Conservation (phyloP, 1,140 invertebrate species). For the Trichonephila inaurata region DNA sequence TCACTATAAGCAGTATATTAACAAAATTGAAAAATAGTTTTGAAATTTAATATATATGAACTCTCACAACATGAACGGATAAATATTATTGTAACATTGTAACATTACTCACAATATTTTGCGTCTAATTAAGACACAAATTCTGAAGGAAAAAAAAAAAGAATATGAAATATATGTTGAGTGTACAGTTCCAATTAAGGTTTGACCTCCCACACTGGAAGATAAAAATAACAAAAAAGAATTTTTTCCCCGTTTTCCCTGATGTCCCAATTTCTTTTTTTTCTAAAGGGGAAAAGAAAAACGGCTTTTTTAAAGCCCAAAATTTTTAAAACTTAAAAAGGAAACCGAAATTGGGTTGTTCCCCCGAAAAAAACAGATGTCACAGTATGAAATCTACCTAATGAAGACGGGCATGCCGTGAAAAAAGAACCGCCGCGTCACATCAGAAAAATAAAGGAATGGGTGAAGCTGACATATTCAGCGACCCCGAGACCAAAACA, state of each 20-base stretch:
- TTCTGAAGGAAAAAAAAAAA: too few relatives aligned
- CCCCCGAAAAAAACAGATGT: slow-evolving; percentile 29
- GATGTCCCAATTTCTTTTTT: slow-evolving; percentile 3
- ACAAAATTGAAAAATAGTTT: too few relatives aligned
- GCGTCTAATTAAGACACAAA: too few relatives aligned
- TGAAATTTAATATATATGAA: too few relatives aligned
- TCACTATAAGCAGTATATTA: too few relatives aligned
- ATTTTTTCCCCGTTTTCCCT: neutral
- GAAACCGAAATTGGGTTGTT: neutral
- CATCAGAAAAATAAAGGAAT: slow-evolving; percentile 12
- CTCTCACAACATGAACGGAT: too few relatives aligned
- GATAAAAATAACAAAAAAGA: neutral
- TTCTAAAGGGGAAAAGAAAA: too few relatives aligned
- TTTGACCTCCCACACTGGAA: slow-evolving; percentile 4
- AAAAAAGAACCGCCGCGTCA: neutral
- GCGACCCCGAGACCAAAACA: slow-evolving; percentile 22
- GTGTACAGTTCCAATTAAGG: neutral
- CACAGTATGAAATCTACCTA: slow-evolving; percentile 26
- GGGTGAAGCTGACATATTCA: slow-evolving; percentile 45
- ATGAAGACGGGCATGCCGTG: slow-evolving; percentile 59
- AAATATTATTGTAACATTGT: too few relatives aligned
- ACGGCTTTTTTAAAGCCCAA: too few relatives aligned
- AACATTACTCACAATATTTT: too few relatives aligned
- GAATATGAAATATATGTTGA: too few relatives aligned
- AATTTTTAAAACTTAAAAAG: slow-evolving; percentile 23